Percentiles rank a stretch among this genome's conserved stretches.
Evolutionary conservation across 2,113 vertebrate genomes (phyloP).

Genomic region (Crotalus viridis): DNA sequence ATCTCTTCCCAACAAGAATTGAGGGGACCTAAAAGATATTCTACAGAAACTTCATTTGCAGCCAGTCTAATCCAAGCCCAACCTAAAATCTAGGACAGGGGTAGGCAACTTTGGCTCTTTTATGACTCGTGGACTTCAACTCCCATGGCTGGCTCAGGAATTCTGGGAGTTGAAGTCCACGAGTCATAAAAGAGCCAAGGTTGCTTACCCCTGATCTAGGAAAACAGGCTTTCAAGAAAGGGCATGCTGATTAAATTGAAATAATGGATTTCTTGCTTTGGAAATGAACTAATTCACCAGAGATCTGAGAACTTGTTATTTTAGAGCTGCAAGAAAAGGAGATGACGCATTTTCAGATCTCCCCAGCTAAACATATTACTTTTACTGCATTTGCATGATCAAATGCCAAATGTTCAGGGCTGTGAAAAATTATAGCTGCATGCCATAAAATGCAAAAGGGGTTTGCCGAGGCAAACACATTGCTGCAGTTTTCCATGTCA

Average conservation of each 20-base stretch:
- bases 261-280: slow-evolving; percentile 1
- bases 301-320: not conserved
- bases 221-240: not conserved
- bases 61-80: not conserved
- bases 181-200: no score
- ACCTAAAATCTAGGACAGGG: not conserved
- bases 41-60: not conserved
- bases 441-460: not conserved
- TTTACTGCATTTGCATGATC: slow-evolving; percentile 1
- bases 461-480: not conserved
- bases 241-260: not conserved
- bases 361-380: not conserved
- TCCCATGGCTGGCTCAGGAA: no score
- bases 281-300: not conserved
- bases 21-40: not conserved
- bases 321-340: slow-evolving; percentile 1
- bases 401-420: not conserved
- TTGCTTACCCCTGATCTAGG: not conserved
- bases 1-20: not conserved
- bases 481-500: not conserved
- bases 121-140: no score
- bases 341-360: slow-evolving; percentile 4
- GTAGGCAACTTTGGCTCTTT: no score
- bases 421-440: not conserved
- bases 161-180: no score